Evolutionary conservation across 30 jellyfish, hydroid and myxozoan genomes (phyloP).

Genomic region (Aurelia aurita complex sp. Pacific): DNA sequence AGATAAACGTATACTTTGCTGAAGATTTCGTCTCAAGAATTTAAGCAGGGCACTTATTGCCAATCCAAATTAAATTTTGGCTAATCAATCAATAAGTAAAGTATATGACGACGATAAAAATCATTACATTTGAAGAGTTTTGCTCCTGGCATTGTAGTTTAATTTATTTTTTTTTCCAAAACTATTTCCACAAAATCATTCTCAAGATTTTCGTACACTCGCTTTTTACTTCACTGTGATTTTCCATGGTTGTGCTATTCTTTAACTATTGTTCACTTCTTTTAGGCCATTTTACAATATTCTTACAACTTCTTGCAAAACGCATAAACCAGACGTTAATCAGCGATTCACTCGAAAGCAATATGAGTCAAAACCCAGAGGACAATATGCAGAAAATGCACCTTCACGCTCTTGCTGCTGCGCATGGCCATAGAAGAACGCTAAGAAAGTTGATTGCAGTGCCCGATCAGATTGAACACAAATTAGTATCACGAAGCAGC

Average conservation of each 20-base stretch:
- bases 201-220: too few species aligned
- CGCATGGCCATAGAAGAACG: conserved; percentile 55
- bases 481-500: neutral
- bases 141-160: too few species aligned
- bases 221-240: neutral
- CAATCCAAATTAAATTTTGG: too few species aligned
- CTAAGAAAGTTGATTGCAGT: conserved; percentile 29
- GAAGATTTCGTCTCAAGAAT: too few species aligned
- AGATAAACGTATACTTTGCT: too few species aligned
- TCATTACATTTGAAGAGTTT: too few species aligned
- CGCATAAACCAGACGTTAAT: conserved; percentile 1
- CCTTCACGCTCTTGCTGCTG: conserved; percentile 57
- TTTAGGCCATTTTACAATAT: conserved; percentile 37
- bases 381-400: conserved; percentile 43
- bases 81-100: too few species aligned
- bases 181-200: too few species aligned
- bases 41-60: too few species aligned
- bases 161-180: too few species aligned
- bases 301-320: conserved; percentile 37
- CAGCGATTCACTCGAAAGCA: neutral
- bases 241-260: neutral
- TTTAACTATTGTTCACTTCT: neutral
- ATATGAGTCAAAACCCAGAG: conserved; percentile 24
- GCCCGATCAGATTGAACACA: conserved; percentile 2
- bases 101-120: too few species aligned